These are phyloP conservation scores for Symphodus melops DNA, from an alignment of 2,113 vertebrate species.

Conservation along the genomic window DNA sequence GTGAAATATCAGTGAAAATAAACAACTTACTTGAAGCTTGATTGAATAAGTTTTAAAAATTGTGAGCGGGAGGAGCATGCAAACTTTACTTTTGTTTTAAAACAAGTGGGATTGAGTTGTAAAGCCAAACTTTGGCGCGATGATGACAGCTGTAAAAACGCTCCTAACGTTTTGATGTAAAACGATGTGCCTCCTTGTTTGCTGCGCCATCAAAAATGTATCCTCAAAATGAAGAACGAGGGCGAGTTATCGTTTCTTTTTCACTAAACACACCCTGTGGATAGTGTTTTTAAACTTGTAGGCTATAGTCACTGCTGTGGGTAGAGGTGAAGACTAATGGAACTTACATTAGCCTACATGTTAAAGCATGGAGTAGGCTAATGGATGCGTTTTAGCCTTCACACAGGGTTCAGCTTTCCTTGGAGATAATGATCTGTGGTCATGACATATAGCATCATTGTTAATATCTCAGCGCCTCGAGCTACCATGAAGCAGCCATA, in stretches of 20 bases:
- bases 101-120: neutral
- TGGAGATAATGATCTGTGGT: constrained; percentile 20
- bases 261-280: neutral
- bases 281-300: constrained; percentile 17
- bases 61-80: neutral
- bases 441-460: constrained; percentile 18
- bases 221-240: neutral
- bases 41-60: neutral
- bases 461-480: constrained; percentile 14
- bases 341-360: neutral
- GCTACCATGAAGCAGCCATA: constrained; percentile 14
- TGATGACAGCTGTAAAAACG: neutral
- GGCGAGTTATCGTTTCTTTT: neutral
- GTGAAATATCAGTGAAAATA: neutral
- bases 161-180: neutral
- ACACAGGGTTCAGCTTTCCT: neutral
- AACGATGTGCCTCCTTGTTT: too few relatives aligned
- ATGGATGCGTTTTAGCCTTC: neutral
- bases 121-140: neutral
- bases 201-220: neutral
- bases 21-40: neutral
- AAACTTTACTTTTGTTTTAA: neutral
- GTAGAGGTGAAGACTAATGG: neutral
- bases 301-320: neutral
- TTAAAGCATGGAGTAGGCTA: neutral